A percentile compares a stretch with the other conserved stretches of the same genome.
Evolutionary conservation across 2,888 invertebrate genomes (phyloP).

Genomic region (Stenurella melanura): DNA sequence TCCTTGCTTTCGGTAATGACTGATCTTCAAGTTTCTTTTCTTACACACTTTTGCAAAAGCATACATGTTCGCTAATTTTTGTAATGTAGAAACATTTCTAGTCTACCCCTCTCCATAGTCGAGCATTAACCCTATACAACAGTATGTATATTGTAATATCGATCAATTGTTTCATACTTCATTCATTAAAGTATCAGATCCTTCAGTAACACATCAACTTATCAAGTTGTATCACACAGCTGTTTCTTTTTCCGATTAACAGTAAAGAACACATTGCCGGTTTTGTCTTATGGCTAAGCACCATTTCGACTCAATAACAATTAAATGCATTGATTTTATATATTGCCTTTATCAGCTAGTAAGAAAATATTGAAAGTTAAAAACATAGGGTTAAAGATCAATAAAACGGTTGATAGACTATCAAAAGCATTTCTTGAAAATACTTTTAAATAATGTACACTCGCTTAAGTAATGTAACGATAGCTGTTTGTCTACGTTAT

Average conservation of each 20-base stretch:
- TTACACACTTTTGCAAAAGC: no score
- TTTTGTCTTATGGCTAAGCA: background rate
- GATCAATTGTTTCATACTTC: no score
- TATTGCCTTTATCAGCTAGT: background rate
- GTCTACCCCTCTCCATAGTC: no score
- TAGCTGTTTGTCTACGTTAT: background rate
- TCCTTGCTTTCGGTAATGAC: no score
- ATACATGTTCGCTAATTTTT: no score
- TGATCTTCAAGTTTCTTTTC: no score
- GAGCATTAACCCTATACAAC: no score
- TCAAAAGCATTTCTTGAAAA: background rate
- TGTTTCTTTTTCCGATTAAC: background rate
- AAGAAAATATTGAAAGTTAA: background rate
- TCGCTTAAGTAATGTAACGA: background rate
- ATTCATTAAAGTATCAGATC: background rate
- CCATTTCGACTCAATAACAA: background rate
- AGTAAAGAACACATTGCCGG: background rate
- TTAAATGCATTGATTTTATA: background rate
- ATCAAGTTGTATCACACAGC: background rate
- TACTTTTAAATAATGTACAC: background rate
- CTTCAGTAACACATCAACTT: conserved; percentile 5
- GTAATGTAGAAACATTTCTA: no score
- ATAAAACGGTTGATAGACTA: conserved; percentile 5
- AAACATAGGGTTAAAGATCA: conserved; percentile 5
- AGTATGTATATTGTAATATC: no score